phyloP scores from a whole-genome alignment of 2,888 invertebrate species.

The Molorchus minor region DNA sequence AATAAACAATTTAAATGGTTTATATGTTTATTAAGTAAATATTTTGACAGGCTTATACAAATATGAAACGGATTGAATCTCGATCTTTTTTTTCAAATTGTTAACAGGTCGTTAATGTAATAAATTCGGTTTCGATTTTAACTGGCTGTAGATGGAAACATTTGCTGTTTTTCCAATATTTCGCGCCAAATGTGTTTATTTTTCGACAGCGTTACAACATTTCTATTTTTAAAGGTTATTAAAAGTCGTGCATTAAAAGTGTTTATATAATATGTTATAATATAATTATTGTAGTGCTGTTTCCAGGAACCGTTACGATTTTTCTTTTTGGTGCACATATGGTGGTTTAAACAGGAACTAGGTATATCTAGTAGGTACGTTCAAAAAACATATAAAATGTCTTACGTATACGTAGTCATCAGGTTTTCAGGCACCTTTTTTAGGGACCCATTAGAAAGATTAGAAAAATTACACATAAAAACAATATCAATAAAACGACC shows the following conservation, averaged over 20 bases:
- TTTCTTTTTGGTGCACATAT: no score
- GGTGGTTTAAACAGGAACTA: no score
- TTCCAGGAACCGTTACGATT: no score
- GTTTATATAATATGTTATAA: no score
- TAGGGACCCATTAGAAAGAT: no score
- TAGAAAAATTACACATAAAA: no score
- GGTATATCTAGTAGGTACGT: no score
- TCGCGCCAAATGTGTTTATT: conserved; percentile 13
- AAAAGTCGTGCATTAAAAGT: no score
- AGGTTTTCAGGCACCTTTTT: no score
- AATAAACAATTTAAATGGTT: conserved; percentile 40
- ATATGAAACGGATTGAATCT: conserved; percentile 7
- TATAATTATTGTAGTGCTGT: no score
- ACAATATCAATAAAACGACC: not conserved
- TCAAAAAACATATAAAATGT: no score
- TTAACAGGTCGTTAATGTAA: conserved; percentile 24
- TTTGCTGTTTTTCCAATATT: conserved; percentile 11
- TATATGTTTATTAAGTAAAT: conserved; percentile 39
- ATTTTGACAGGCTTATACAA: conserved; percentile 36
- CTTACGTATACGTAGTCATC: no score
- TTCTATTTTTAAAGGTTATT: conserved; percentile 18
- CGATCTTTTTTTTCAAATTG: conserved; percentile 16
- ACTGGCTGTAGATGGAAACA: conserved; percentile 6
- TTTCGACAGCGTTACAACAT: conserved; percentile 3
- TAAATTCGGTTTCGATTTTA: conserved; percentile 23